phyloP scores from a whole-genome alignment of 2,888 invertebrate species.

The Stictocephala bisonia region DNA sequence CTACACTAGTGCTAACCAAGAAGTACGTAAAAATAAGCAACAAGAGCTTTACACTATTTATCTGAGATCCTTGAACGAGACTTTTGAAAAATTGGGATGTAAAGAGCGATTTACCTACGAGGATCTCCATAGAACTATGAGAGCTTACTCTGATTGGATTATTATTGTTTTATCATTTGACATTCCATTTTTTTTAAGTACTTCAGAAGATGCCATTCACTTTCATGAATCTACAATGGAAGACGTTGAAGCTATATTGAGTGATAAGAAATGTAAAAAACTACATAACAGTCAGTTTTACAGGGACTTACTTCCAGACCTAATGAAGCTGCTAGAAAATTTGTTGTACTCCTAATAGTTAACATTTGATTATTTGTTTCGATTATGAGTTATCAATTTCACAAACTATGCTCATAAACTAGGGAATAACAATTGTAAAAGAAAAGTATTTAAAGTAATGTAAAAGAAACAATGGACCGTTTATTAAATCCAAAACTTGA shows the following conservation, averaged over 20 bases:
- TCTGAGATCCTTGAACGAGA: slow-evolving; percentile 30
- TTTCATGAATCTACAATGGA: neutral
- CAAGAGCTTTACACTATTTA: slow-evolving; percentile 37
- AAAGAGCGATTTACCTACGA: neutral
- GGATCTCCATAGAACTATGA: neutral
- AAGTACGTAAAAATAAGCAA: slow-evolving; percentile 29
- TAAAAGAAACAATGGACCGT: no score
- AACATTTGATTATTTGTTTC: no score
- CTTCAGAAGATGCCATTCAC: slow-evolving; percentile 4
- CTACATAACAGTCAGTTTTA: neutral
- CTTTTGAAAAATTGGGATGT: slow-evolving; percentile 21
- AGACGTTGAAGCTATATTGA: neutral
- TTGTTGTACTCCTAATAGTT: no score
- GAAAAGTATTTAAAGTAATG: no score
- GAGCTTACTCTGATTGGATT: neutral
- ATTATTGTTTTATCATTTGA: neutral
- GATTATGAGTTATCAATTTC: no score
- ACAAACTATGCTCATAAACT: no score
- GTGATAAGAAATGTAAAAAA: neutral
- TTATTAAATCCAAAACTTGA: no score
- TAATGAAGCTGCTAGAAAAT: no score
- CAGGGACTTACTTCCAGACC: neutral
- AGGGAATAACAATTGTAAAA: no score
- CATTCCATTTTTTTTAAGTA: neutral
- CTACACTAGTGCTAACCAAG: slow-evolving; percentile 37